A percentile compares a stretch with the other conserved stretches of the same genome.
phyloP scores from a whole-genome alignment of 2,888 invertebrate genomes.

The Diabrotica balteata region DNA sequence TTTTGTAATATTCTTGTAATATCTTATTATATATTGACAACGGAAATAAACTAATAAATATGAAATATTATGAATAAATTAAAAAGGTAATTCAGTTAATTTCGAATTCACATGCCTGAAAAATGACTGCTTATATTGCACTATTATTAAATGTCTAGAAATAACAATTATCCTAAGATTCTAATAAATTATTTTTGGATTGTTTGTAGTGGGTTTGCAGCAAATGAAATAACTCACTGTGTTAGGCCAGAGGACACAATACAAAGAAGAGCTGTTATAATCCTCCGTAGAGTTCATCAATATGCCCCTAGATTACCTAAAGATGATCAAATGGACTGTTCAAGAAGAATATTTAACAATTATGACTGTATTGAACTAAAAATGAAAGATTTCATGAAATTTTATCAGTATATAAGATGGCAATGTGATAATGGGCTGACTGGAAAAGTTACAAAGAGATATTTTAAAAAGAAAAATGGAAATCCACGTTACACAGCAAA shows the following conservation, averaged over 20 bases:
- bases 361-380: constrained; percentile 7
- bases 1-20: too few species aligned
- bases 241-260: constrained; percentile 63
- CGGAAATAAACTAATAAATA: too few species aligned
- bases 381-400: constrained; percentile 14
- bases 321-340: neutral
- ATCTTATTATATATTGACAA: too few species aligned
- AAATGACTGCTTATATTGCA: too few species aligned
- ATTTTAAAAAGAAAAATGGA: constrained; percentile 6
- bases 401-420: constrained; percentile 11
- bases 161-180: too few species aligned
- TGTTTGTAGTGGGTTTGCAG: constrained; percentile 63
- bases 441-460: constrained; percentile 20
- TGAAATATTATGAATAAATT: too few species aligned
- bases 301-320: constrained; percentile 47
- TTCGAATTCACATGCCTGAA: too few species aligned
- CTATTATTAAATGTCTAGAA: too few species aligned
- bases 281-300: constrained; percentile 57
- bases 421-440: neutral
- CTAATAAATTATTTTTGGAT: neutral
- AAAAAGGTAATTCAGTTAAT: too few species aligned
- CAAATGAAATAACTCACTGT: constrained; percentile 65
- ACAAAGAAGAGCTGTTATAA: constrained; percentile 62
- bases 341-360: neutral
- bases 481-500: constrained; percentile 7